phyloP scores from a whole-genome alignment of 1,140 invertebrate genomes.

The Drosophila mojavensis region DNA sequence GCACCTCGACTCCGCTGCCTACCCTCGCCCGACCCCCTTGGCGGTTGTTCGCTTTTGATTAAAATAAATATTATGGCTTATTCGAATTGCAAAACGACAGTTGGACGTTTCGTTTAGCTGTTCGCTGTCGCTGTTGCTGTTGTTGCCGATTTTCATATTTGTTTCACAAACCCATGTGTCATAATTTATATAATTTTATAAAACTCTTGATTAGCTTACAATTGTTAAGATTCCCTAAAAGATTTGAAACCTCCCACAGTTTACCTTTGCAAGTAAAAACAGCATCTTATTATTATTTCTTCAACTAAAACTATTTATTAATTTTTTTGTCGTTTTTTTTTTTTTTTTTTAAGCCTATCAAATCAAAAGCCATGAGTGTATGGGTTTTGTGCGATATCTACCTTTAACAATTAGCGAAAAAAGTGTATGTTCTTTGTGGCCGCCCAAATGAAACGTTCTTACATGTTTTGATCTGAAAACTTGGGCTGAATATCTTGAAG shows the following conservation, averaged over 20 bases:
- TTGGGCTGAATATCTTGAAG: too few species aligned
- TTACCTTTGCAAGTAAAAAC: too few species aligned
- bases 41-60: constrained; percentile 72
- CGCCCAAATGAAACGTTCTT: too few species aligned
- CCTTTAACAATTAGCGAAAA: too few species aligned
- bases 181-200: constrained; percentile 40
- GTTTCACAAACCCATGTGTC: constrained; percentile 46
- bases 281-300: too few species aligned
- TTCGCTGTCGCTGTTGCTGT: neutral
- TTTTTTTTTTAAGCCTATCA: too few species aligned
- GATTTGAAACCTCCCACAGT: neutral
- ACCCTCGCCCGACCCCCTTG: constrained; percentile 24
- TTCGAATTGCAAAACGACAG: constrained; percentile 65
- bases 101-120: constrained; percentile 15
- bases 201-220: constrained; percentile 21
- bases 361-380: too few species aligned
- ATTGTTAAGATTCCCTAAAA: constrained; percentile 12
- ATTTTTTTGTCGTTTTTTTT: too few species aligned
- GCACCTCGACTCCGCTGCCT: constrained; percentile 34
- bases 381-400: too few species aligned
- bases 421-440: too few species aligned
- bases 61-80: constrained; percentile 75
- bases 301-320: too few species aligned
- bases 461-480: too few species aligned
- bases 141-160: constrained; percentile 11